Evolutionary conservation across 2,888 invertebrate species (phyloP), one percentile per base, ranked within the genome.

Genomic region (Oligia latruncula): DNA sequence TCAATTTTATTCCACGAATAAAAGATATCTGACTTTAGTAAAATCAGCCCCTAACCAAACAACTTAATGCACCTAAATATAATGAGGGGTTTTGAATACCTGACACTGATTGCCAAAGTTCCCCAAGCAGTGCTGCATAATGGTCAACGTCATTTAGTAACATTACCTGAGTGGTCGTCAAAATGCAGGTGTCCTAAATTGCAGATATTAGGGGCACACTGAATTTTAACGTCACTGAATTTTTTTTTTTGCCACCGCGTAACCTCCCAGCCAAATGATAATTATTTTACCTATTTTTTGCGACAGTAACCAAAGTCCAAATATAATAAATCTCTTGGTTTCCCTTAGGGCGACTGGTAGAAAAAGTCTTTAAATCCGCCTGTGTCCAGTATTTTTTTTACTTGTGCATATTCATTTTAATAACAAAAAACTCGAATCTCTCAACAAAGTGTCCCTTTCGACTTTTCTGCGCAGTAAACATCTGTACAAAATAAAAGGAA

Each of bases 161-260:
- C 35, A 80, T 78, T 75, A 82, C 67, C 55, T 29, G 17, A 35
- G 68, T 35, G 13, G 17, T 64, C 55, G 40, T 23, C 40, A 62
- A 52, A 55, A 60, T 65, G 64, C 76, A 71, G 78, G 74, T 80
- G 74, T 55, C 43, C 83, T 68, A 40, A 80, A 83, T 79, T 75
- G 20, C 73, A 58, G 64, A 52, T 29, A 82, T 77, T 67, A 52
- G 20, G 49, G 29, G 4, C 29, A 17, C 49, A 58, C 17, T 35
- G 23, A 49, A 68, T n/a, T 55, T 52, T 29, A 43, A 58, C 23
- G 40, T 8, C 2, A 23, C 29, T 13, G 17, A 40, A 58, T 55
- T 35, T 49, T 15, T 40, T 65, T 9, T 1, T 13, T 64, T 11
- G 20, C 29, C 17, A 15, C 3, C 17, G 66, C 46, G 40, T 40